Evolutionary conservation across 2,797 vertebrate genomes (phyloP), one percentile per base, ranked within the genome.

Genomic region (Garrulus glandarius): DNA sequence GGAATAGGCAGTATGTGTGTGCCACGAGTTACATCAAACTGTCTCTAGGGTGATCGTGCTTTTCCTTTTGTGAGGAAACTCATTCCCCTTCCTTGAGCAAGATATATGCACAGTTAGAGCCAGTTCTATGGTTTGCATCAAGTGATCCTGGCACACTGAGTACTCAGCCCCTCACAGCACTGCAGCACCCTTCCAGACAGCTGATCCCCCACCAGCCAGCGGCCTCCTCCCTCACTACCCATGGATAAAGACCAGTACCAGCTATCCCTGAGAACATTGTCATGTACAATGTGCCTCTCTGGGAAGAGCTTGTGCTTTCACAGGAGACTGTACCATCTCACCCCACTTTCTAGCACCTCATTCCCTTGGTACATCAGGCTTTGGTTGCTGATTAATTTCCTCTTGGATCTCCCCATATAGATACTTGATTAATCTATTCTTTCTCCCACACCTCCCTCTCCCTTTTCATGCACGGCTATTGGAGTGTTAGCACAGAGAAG

Each of bases 271-370:
- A 0, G 3, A 53, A 24, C 30, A 44, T 4, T 17, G 37, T 17
- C 4, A 0, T 23, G 12, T 36, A 60, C 49, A 34, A 0, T n/a
- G 21, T 60, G 19, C 23, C 68, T 24, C 27, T 56, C 44, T 60
- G 83, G 24, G 37, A 92, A 84, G 60, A 74, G 32, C 26, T 57
- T 60, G 34, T 53, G 21, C 79, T 87, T 71, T 53, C 44, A 50
- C 0, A 3, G 56, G 44, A 85, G 63, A 80, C 17, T 1, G 0
- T 30, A 67, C 39, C 5, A 3, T 46, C 52, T 65, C n/a, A 44
- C 13, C 29, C 43, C 18, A 44, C 30, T 18, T 88, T 63, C 57
- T 41, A 55, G 60, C 23, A 71, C 34, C 47, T 50, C 0, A 0
- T 5, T 77, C 52, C 44, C 24, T 8, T 21, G 52, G 27, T 64